A percentile compares a stretch with the other conserved stretches of the same genome.
phyloP scores from a whole-genome alignment of 2,113 vertebrate genomes.

The Sapajus apella region DNA sequence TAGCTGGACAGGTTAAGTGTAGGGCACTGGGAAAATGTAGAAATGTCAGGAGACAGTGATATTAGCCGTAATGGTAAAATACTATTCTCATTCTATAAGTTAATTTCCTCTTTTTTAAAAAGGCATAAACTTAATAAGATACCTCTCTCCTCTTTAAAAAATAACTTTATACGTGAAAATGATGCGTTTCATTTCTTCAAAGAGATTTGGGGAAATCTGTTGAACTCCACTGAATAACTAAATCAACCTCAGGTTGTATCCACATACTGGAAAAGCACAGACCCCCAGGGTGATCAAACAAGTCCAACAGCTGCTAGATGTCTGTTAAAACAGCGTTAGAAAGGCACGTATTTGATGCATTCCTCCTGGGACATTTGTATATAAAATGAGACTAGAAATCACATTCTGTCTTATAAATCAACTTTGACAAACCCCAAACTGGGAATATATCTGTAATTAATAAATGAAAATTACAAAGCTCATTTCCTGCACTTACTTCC shows the following conservation, averaged over 20 bases:
- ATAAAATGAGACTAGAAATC: constrained; percentile 59
- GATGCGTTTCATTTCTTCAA: constrained; percentile 20
- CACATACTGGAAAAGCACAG: constrained; percentile 6
- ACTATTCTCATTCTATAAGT: background rate
- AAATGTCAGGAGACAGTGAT: background rate
- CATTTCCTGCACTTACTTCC: background rate
- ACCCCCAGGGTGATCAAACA: constrained; percentile 59
- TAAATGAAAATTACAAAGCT: constrained; percentile 30
- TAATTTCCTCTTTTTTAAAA: constrained; percentile 14
- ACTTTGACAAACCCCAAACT: constrained; percentile 6
- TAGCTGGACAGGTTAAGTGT: background rate
- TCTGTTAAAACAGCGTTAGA: constrained; percentile 39
- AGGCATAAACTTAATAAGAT: background rate
- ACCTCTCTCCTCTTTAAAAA: background rate
- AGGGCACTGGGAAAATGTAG: background rate
- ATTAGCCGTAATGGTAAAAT: background rate
- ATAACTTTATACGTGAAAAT: constrained; percentile 41
- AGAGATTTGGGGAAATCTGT: constrained; percentile 33
- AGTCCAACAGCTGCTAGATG: constrained; percentile 67
- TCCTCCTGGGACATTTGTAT: constrained; percentile 47
- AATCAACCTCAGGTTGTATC: constrained; percentile 17
- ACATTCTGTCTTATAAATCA: constrained; percentile 53
- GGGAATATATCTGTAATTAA: background rate
- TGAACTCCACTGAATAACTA: constrained; percentile 19
- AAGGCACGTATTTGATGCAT: constrained; percentile 52